phyloP scores from a whole-genome alignment of 2,113 vertebrate species.

The Eclectus roratus region DNA sequence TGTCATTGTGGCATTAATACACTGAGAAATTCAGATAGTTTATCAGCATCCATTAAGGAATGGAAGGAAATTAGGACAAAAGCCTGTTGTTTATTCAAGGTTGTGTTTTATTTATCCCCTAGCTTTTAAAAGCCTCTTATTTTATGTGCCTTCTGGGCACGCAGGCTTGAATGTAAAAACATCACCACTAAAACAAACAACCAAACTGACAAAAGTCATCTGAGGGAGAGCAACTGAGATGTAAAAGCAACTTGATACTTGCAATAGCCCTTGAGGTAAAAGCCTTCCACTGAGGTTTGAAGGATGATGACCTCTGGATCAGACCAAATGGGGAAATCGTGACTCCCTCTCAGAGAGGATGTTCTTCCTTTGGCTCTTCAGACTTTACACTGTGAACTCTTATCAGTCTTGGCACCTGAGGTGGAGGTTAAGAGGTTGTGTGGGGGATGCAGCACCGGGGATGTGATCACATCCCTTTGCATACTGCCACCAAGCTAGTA shows the following conservation, averaged over 20 bases:
- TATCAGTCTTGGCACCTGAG: neutral
- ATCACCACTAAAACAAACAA: conserved; percentile 58
- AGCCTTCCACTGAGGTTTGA: neutral
- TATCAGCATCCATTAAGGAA: conserved; percentile 69
- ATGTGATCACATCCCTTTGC: neutral
- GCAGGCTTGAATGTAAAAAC: conserved; percentile 30
- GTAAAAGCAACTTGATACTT: conserved; percentile 7
- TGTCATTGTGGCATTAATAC: conserved; percentile 1
- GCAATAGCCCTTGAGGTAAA: neutral
- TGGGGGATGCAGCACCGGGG: neutral
- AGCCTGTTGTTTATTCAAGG: conserved; percentile 56
- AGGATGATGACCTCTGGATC: neutral
- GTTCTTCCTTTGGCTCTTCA: neutral
- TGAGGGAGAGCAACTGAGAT: conserved; percentile 3
- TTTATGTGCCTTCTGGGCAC: conserved; percentile 56
- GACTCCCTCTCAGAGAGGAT: neutral
- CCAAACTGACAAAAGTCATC: conserved; percentile 44
- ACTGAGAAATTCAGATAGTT: conserved; percentile 52
- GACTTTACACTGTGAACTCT: neutral
- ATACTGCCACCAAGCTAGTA: neutral
- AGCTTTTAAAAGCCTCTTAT: conserved; percentile 54
- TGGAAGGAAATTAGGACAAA: conserved; percentile 66
- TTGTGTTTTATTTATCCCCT: conserved; percentile 59
- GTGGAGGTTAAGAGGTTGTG: neutral
- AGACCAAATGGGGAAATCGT: neutral